phyloP scores from a whole-genome alignment of 2,113 vertebrate genomes.

The Sinosuthora webbiana region DNA sequence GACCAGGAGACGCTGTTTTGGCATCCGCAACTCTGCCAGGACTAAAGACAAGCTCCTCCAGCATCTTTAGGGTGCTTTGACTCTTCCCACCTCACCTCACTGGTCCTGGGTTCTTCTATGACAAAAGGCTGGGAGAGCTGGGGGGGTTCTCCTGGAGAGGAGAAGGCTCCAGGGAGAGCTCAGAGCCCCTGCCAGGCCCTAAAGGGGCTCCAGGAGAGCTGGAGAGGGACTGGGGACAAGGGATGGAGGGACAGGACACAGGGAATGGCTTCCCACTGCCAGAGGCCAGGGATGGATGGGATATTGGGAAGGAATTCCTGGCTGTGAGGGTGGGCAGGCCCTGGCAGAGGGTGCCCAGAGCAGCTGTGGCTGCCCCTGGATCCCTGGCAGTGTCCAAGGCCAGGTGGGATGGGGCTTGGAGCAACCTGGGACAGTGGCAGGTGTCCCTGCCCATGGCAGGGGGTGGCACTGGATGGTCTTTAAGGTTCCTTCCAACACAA shows the following conservation, averaged over 20 bases:
- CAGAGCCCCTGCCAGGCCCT: neutral
- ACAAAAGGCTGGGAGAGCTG: neutral
- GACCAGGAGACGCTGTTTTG: neutral
- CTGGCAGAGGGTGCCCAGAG: neutral
- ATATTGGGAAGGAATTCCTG: rapidly evolving
- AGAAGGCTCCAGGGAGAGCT: neutral
- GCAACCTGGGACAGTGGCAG: rapidly evolving
- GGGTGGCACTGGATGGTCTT: rapidly evolving
- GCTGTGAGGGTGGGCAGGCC: rapidly evolving
- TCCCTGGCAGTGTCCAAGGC: neutral
- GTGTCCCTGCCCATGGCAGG: neutral
- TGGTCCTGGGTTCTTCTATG: neutral
- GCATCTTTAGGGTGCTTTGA: neutral
- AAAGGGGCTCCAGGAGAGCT: neutral
- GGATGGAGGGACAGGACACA: neutral
- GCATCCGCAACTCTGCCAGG: neutral
- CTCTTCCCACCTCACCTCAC: neutral
- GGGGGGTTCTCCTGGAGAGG: rapidly evolving
- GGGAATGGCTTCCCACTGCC: neutral
- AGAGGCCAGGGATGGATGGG: rapidly evolving
- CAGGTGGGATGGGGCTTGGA: rapidly evolving
- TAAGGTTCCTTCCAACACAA: neutral
- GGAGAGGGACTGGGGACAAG: neutral
- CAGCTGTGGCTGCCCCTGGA: neutral
- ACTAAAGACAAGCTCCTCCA: neutral